These are phyloP conservation scores for Sinhomidia bicolor DNA, from an alignment of 2,888 invertebrate genomes.

Conservation along the genomic window DNA sequence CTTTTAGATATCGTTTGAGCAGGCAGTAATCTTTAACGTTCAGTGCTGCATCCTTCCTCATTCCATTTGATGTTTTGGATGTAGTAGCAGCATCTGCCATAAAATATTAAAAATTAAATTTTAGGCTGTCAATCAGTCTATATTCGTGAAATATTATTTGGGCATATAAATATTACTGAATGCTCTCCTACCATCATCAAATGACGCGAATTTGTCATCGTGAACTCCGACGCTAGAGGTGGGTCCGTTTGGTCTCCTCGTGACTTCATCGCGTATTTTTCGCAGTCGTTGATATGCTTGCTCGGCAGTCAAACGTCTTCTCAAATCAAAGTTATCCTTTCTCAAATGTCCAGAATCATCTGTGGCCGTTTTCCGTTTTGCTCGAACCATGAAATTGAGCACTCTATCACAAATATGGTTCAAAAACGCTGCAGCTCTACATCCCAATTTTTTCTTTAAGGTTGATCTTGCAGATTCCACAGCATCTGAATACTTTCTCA, in stretches of 20 bases:
- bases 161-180: too few species aligned
- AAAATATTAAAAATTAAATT: too few species aligned
- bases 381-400: constrained; percentile 49
- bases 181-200: neutral
- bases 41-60: constrained; percentile 24
- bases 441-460: constrained; percentile 67
- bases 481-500: constrained; percentile 68
- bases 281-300: constrained; percentile 50
- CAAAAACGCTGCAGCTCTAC: constrained; percentile 62
- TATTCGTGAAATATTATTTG: too few species aligned
- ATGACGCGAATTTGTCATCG: constrained; percentile 14
- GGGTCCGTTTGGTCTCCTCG: neutral
- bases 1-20: constrained; percentile 56
- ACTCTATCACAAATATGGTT: constrained; percentile 54
- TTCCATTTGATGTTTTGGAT: constrained; percentile 34
- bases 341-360: neutral
- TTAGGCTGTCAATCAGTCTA: too few species aligned
- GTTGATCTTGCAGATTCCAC: constrained; percentile 70
- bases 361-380: neutral
- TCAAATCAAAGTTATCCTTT: neutral
- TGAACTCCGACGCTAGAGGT: neutral
- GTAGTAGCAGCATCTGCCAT: constrained; percentile 18
- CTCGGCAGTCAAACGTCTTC: constrained; percentile 37
- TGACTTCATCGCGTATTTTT: constrained; percentile 44
- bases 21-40: constrained; percentile 40